A percentile compares a stretch with the other conserved stretches of the same genome.
These are phyloP conservation scores for Argyresthia goedartella DNA, from an alignment of 2,888 invertebrate genomes.

Conservation along the genomic window DNA sequence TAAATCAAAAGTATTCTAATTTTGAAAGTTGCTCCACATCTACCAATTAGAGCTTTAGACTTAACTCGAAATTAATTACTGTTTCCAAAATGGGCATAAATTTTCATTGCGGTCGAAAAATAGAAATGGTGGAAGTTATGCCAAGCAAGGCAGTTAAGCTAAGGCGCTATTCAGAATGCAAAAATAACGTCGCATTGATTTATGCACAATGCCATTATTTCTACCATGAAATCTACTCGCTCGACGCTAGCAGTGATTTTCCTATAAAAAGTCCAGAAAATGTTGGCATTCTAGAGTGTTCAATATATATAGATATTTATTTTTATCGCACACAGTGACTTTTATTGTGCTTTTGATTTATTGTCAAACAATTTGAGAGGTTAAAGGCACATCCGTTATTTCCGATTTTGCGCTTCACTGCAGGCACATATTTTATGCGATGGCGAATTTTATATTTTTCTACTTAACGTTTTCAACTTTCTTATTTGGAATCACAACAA, in stretches of 20 bases:
- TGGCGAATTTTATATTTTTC: background rate
- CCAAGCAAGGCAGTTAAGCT: no score
- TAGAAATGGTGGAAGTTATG: no score
- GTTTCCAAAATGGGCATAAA: background rate
- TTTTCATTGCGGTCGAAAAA: no score
- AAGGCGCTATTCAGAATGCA: no score
- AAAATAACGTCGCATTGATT: no score
- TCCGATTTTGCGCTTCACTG: slow-evolving; percentile 56
- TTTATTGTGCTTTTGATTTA: slow-evolving; percentile 63
- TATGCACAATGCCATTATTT: no score
- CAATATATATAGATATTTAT: slow-evolving; percentile 38
- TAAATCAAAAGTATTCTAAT: slow-evolving; percentile 1
- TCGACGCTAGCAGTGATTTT: no score
- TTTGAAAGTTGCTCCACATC: background rate
- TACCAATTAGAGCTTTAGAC: background rate
- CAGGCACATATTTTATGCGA: slow-evolving; percentile 10
- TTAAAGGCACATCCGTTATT: slow-evolving; percentile 41
- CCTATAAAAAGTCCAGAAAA: no score
- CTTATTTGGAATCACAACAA: no score
- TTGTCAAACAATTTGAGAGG: slow-evolving; percentile 44
- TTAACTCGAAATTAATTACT: background rate
- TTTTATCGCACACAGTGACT: slow-evolving; percentile 44
- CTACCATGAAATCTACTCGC: no score
- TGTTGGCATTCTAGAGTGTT: no score
- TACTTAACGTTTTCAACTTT: background rate